Evolutionary conservation across 2,113 vertebrate genomes (phyloP), one percentile per base, ranked within the genome.

Genomic region (Solenodon paradoxus): DNA sequence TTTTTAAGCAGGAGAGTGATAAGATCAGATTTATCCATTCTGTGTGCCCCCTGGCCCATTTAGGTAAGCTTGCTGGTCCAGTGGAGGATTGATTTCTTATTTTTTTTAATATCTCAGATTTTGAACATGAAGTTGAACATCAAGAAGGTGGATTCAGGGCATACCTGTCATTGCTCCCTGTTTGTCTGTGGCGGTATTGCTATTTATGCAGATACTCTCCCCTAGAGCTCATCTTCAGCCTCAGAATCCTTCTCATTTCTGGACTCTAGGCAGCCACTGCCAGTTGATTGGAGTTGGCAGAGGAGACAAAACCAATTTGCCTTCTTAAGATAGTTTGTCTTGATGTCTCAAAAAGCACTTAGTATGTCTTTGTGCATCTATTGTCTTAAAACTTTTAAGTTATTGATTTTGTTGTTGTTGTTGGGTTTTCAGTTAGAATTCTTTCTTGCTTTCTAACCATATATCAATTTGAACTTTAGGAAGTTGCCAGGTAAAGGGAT

Each of bases 391-490:
- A 40, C 30, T 75, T 94, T n/a, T 45, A 86, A 61, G 69, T 64
- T 90, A 66, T 57, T 42, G 49, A 42, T 84, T 92, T 92, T 93
- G 13, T 85, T n/a, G n/a, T n/a, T n/a, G n/a, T n/a, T 71, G 7
- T 93, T 55, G 74, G 32, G 85, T 92, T 95, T 85, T 61, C 90
- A 72, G 0, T 81, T 90, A 85, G 49, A 77, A 64, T 82, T 92
- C 47, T 38, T 87, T 64, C 75, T 79, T 84, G 32, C 35, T 88
- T 82, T 77, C 59, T 93, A 42, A 68, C 55, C 85, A 63, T 30
- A 63, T 30, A 49, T 35, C 55, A 66, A 32, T 72, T 78, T 55
- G 89, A 49, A 17, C 30, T 74, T 84, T 49, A 90, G 92, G 83
- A 80, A 47, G 72, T 74, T 90, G 80, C n/a, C 51, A 92, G 68